Base-by-base conservation (phyloP, 2,113 vertebrate species). In the Microtus ochrogaster region DNA sequence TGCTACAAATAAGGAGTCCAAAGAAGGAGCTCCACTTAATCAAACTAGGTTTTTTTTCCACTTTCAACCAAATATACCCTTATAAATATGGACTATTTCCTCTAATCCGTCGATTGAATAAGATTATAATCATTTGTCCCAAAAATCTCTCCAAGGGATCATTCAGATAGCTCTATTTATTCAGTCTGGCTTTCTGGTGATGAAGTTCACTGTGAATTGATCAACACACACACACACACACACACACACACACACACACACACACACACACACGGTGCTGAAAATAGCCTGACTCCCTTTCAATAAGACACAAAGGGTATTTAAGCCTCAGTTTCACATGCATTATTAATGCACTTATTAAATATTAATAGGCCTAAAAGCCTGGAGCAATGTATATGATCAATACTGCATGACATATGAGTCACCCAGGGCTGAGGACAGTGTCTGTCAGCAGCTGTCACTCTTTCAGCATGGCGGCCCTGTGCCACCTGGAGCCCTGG, bases 341-440 rank as follows among this genome's bases (percentile, higher is more conserved):
- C 89, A 97, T 94, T 97, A 97, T 98, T 97, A 97, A 98, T 97
- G 81, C 47, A 6, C 16, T 89, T 96, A 95, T 95, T 98, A 95
- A 98, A 98, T 98, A 98, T 98, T 98, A 96, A 98, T 95, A 21
- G 19, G 24, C 55, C 84, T 98, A 96, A 96, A 95, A 97, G 91
- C 93, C 87, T 79, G n/a, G 74, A 89, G 87, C 26, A 9, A 94
- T 66, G 65, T 58, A 63, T 94, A 68, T 2, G 66, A 97, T 98
- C 91, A 94, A 94, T 97, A 96, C 92, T 97, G 96, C 74, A 94
- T 74, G 93, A 39, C 30, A 19, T 94, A 91, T 94, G 94, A 96
- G 86, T 95, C 94, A 97, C 73, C 93, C 39, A 19, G 44, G 68
- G 66, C 66, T 74, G 77, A 90, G 74, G 63, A 58, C n/a, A 85